Percentiles rank a stretch among this genome's conserved stretches.
phyloP scores from a whole-genome alignment of 1,140 invertebrate species.

The silkworm (Bombyx mori) region ASM3026992v2 NC_085117.1:9276001-9276500 shows the following conservation, averaged over 20 bases:
- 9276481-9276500: conserved; percentile 15
- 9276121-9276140: conserved; percentile 52
- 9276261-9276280: too few relatives aligned
- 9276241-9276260: too few relatives aligned
- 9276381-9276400: too few relatives aligned
- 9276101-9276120: conserved; percentile 38
- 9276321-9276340: too few relatives aligned
- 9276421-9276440: conserved; percentile 30
- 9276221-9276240: too few relatives aligned
- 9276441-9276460: conserved; percentile 42
- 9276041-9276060: conserved; percentile 13
- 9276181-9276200: too few relatives aligned
- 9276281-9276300: too few relatives aligned
- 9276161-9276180: too few relatives aligned
- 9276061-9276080: conserved; percentile 33
- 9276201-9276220: too few relatives aligned
- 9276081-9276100: conserved; percentile 42
- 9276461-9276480: conserved; percentile 16
- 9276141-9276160: conserved; percentile 15
- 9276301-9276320: too few relatives aligned
- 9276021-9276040: conserved; percentile 9
- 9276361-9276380: too few relatives aligned
- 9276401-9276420: conserved; percentile 15
- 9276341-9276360: too few relatives aligned
- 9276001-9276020: conserved; percentile 22